Conservation (phyloP, 2,888 invertebrate species). For the Coelopa pilipes region DNA sequence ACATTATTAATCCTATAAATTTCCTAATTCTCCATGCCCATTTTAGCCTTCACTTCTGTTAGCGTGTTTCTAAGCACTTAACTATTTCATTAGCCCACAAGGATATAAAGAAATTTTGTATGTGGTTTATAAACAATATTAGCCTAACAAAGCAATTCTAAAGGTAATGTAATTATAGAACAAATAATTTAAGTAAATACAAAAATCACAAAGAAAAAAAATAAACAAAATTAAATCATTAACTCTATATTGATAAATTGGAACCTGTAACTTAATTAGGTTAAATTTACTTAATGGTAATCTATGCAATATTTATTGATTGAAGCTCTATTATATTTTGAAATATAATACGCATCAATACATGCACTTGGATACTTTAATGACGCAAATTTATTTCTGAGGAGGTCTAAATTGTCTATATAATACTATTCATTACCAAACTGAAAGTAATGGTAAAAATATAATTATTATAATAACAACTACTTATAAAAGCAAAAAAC, state of each 20-base stretch:
- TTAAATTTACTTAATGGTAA: slow-evolving; percentile 24
- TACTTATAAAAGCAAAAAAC: slow-evolving; percentile 47
- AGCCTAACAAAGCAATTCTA: slow-evolving; percentile 36
- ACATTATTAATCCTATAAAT: neutral
- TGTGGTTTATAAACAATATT: neutral
- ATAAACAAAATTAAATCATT: slow-evolving; percentile 14
- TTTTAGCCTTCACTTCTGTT: neutral
- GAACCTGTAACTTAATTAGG: slow-evolving; percentile 14
- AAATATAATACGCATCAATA: neutral
- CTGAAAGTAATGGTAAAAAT: slow-evolving; percentile 14
- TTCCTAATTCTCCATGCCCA: neutral
- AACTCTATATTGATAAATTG: slow-evolving; percentile 9
- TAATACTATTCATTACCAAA: slow-evolving; percentile 22
- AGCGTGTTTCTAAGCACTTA: neutral
- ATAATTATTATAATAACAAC: slow-evolving; percentile 21
- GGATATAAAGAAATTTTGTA: neutral
- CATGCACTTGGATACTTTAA: slow-evolving; percentile 10
- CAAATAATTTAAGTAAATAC: slow-evolving; percentile 6
- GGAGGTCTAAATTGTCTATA: slow-evolving; percentile 28
- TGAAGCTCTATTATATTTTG: slow-evolving; percentile 8
- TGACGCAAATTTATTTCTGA: slow-evolving; percentile 24
- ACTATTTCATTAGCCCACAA: neutral
- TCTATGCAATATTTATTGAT: slow-evolving; percentile 26
- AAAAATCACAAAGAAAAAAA: neutral
- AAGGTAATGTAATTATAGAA: slow-evolving; percentile 30